Evolutionary conservation across 2,888 invertebrate genomes (phyloP).

Genomic region (Ashinkailepas kermadecensis): DNA sequence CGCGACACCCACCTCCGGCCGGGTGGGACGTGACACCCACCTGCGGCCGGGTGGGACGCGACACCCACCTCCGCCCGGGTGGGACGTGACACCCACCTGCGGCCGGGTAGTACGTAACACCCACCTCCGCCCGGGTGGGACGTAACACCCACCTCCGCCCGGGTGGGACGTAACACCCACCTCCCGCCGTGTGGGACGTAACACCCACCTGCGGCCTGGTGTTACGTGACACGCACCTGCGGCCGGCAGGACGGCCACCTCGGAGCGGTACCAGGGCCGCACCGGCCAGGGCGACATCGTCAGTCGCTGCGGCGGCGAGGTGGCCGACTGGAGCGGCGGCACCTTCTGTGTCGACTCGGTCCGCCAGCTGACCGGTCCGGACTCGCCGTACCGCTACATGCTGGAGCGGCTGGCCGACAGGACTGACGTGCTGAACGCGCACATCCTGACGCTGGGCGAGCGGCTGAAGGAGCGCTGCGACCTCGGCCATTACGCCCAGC

Average conservation of each 20-base stretch:
- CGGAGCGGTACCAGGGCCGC: background rate
- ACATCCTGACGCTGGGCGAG: slow-evolving; percentile 37
- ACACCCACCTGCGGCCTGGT: too few species aligned
- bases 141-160: too few species aligned
- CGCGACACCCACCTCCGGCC: too few species aligned
- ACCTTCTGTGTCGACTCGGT: background rate
- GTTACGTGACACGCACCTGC: too few species aligned
- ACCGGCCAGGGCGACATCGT: background rate
- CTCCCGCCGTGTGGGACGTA: too few species aligned
- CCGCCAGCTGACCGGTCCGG: slow-evolving; percentile 23
- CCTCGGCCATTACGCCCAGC: slow-evolving; percentile 37
- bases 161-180: too few species aligned
- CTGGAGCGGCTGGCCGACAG: slow-evolving; percentile 48
- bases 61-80: too few species aligned
- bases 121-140: too few species aligned
- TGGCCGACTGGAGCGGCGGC: background rate
- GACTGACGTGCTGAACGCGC: slow-evolving; percentile 43
- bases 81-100: too few species aligned
- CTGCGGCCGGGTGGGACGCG: background rate
- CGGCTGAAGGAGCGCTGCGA: slow-evolving; percentile 26
- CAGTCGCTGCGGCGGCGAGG: background rate
- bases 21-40: background rate
- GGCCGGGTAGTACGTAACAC: too few species aligned
- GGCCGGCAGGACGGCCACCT: background rate
- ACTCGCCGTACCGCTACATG: slow-evolving; percentile 45